Evolutionary conservation across 2,797 vertebrate genomes (phyloP), one percentile per base, ranked within the genome.

Genomic region (Micrastur ruficollis): DNA sequence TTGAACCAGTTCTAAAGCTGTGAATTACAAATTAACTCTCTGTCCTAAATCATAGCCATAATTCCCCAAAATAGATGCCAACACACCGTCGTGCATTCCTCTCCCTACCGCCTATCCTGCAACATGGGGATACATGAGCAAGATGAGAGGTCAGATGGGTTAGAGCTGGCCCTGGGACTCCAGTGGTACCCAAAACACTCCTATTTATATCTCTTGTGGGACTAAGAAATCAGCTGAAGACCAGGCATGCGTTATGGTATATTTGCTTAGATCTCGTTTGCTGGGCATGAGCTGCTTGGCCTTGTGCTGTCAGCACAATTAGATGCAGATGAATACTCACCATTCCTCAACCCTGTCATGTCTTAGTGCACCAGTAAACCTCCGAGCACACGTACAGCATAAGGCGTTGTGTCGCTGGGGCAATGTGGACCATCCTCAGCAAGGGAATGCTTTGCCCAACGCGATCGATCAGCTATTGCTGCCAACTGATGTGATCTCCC

Each of bases 301-400:
- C 80, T 79, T 50, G 42, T 40, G 49, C 62, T 92, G 27, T n/a
- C 2, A 2, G 46, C 44, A 53, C 40, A 55, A 31, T 70, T 27
- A 63, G 55, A 38, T 63, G 14, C 50, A 82, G 86, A 27, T 56
- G 59, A 59, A 66, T 32, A 47, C 32, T 67, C 63, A 40, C 16
- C 27, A 25, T 70, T 82, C 34, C 50, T 74, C 47, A 67, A 6
- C 16, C 10, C 19, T 76, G 56, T 7, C n/a, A 11, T 12, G 21
- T 61, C 61, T 16, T 36, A 49, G 47, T 25, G 81, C 73, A 75
- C 36, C 62, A 75, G 46, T 27, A 84, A 89, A 84, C 47, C 31
- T 68, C 67, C 3, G 2, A 56, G 34, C 6, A 7, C 0, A 0
- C 16, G 20, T 20, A 56, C 1, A 3, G 27, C 4, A 3, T 14